Conservation (phyloP, 2,113 vertebrate species). For the Marcusenius ussheri region DNA sequence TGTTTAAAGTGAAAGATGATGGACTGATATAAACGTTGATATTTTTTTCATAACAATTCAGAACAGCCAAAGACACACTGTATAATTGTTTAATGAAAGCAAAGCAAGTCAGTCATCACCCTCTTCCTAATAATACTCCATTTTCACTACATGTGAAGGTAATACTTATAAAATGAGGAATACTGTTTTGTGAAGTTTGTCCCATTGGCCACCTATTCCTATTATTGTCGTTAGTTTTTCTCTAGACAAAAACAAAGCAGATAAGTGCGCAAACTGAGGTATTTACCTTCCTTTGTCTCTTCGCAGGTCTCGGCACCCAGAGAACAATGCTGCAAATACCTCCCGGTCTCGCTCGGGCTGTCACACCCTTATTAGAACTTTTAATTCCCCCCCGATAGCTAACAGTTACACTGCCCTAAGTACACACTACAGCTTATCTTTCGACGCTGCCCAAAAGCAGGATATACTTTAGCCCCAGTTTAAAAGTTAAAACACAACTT, state of each 20-base stretch:
- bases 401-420: background rate
- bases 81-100: background rate
- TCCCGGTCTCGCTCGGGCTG: background rate
- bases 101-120: background rate
- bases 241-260: background rate
- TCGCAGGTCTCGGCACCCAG: background rate
- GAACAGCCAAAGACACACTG: background rate
- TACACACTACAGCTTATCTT: background rate
- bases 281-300: constrained; percentile 1
- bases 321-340: background rate
- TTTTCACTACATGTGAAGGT: background rate
- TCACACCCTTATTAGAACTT: background rate
- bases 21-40: background rate
- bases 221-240: background rate
- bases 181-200: background rate
- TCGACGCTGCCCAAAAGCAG: background rate
- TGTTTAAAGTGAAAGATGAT: background rate
- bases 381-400: background rate
- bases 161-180: background rate
- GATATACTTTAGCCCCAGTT: background rate
- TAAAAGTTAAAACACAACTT: background rate
- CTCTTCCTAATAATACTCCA: background rate
- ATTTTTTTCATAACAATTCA: background rate
- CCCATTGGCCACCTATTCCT: background rate
- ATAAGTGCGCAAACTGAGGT: background rate